phyloP scores from a whole-genome alignment of 2,113 vertebrate species.

The Muntiacus reevesi region DNA sequence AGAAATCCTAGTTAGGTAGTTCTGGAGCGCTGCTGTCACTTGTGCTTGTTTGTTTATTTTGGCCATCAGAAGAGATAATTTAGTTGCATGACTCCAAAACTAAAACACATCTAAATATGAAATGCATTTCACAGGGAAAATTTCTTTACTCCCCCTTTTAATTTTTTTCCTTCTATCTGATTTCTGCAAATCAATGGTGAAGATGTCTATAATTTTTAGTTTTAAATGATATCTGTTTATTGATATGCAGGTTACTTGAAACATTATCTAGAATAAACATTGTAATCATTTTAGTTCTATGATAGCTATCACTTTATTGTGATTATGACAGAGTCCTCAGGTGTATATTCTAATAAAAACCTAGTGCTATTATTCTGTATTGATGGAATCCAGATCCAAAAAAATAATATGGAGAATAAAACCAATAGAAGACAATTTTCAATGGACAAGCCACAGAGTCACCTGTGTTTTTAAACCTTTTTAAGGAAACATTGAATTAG shows the following conservation, averaged over 20 bases:
- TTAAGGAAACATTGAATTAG: neutral
- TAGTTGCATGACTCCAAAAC: slow-evolving; percentile 24
- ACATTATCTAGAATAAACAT: slow-evolving; percentile 27
- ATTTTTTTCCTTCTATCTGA: neutral
- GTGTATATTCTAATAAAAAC: neutral
- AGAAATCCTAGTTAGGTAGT: neutral
- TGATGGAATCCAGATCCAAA: neutral
- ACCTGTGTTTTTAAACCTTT: neutral
- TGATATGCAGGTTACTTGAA: neutral
- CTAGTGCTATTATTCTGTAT: neutral
- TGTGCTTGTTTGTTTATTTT: neutral
- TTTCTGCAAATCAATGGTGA: slow-evolving; percentile 4
- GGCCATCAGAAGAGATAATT: slow-evolving; percentile 1
- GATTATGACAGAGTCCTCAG: neutral
- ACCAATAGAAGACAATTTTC: neutral
- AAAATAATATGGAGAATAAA: neutral
- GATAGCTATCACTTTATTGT: neutral
- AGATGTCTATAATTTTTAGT: neutral
- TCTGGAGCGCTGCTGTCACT: neutral
- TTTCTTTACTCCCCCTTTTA: neutral
- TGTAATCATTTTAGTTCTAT: neutral
- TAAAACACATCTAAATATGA: slow-evolving; percentile 39
- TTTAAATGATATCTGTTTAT: neutral
- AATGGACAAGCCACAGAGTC: neutral
- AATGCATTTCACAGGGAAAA: slow-evolving; percentile 20